These are phyloP conservation scores for Tyrophagus putrescentiae DNA, from an alignment of 1,140 invertebrate genomes.

Conservation along the genomic window DNA sequence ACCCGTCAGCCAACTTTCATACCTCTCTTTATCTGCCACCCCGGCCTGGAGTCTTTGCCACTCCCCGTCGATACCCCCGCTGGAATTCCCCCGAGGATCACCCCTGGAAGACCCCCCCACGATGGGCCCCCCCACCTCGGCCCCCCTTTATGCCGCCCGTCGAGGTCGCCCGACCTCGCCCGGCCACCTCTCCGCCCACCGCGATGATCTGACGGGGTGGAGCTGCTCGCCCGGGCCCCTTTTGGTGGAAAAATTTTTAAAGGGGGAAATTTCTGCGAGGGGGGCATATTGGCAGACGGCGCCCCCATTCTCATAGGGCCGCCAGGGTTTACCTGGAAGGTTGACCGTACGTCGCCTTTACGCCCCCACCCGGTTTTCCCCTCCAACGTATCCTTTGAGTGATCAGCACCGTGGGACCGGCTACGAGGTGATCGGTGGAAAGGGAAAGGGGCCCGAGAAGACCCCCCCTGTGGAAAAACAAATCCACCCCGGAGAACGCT, in stretches of 20 bases:
- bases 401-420: neutral
- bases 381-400: neutral
- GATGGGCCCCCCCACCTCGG: neutral
- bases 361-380: neutral
- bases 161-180: neutral
- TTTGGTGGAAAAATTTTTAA: conserved; percentile 67
- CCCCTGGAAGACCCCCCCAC: neutral
- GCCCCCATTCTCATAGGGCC: neutral
- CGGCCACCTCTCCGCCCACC: conserved; percentile 41
- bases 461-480: neutral
- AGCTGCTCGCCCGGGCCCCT: conserved; percentile 75
- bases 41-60: conserved; percentile 30
- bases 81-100: conserved; percentile 10
- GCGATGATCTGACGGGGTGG: conserved; percentile 85
- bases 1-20: conserved; percentile 50
- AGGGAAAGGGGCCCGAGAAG: neutral
- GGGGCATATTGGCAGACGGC: neutral
- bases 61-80: conserved; percentile 25
- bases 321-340: conserved; percentile 65
- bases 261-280: conserved; percentile 56
- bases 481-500: no score
- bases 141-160: neutral
- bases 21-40: conserved; percentile 26
- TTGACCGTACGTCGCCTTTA: neutral
- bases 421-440: conserved; percentile 4